Conservation (phyloP, 2,797 vertebrate species). For the Notamacropus eugenii region DNA sequence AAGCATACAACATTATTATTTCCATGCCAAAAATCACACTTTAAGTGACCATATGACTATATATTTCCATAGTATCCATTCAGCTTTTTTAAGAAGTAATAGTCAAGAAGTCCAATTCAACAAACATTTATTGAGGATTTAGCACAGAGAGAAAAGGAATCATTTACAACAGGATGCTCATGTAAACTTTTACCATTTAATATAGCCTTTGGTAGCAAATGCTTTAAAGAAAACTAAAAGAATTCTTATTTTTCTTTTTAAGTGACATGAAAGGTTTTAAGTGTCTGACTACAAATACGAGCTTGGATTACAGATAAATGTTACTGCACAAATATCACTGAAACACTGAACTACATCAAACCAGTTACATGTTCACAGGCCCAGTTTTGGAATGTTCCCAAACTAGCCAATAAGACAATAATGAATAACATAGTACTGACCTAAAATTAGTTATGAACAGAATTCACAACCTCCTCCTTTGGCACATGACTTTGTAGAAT, state of each 20-base stretch:
- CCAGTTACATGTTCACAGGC: slow-evolving; percentile 41
- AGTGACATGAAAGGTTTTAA: slow-evolving; percentile 64
- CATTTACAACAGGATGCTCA: slow-evolving; percentile 1
- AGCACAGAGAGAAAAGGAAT: slow-evolving; percentile 44
- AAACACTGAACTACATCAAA: slow-evolving; percentile 51
- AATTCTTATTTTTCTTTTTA: slow-evolving; percentile 46
- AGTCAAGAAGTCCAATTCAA: neutral
- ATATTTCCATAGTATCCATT: neutral
- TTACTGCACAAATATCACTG: slow-evolving; percentile 56
- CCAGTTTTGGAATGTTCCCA: slow-evolving; percentile 62
- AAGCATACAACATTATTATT: slow-evolving; percentile 44
- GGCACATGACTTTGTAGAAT: slow-evolving; percentile 25
- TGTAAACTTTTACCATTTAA: neutral
- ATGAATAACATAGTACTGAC: slow-evolving; percentile 42
- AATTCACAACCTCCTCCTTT: slow-evolving; percentile 42
- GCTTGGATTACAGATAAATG: slow-evolving; percentile 53
- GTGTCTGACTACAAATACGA: slow-evolving; percentile 58
- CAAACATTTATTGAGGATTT: slow-evolving; percentile 54
- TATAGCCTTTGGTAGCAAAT: neutral
- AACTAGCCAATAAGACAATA: slow-evolving; percentile 55
- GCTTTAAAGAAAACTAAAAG: slow-evolving; percentile 61
- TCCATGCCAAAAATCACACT: slow-evolving; percentile 28
- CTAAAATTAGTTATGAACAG: slow-evolving; percentile 40
- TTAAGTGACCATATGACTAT: slow-evolving; percentile 7
- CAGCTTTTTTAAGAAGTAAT: neutral